Conservation (phyloP, 2,797 vertebrate species). For the Melanotaenia maccullochi region DNA sequence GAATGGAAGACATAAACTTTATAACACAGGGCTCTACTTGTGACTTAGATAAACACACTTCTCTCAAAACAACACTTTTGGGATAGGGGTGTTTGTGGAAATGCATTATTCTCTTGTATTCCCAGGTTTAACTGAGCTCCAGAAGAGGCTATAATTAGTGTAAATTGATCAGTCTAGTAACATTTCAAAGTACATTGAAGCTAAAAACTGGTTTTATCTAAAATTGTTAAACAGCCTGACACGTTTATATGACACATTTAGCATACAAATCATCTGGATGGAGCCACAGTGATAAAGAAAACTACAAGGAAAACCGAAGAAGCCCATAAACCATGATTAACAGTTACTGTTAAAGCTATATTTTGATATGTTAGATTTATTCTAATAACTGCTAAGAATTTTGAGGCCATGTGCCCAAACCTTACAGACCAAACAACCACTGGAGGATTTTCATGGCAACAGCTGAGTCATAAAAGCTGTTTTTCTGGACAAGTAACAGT, state of each 20-base stretch:
- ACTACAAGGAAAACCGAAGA: background rate
- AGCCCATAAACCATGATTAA: constrained; percentile 32
- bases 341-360: background rate
- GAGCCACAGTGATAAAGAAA: constrained; percentile 1
- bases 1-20: background rate
- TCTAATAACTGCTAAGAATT: constrained; percentile 3
- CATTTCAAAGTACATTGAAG: constrained; percentile 20
- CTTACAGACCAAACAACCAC: constrained; percentile 28
- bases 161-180: constrained; percentile 17
- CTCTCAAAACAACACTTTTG: background rate
- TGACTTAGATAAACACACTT: background rate
- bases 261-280: constrained; percentile 3
- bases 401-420: background rate
- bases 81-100: background rate
- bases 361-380: constrained; percentile 31
- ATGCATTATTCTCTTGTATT: constrained; percentile 16
- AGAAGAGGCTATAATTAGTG: constrained; percentile 9
- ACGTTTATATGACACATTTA: constrained; percentile 15
- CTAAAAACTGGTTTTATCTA: background rate
- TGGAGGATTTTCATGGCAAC: constrained; percentile 26
- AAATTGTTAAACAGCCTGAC: constrained; percentile 29
- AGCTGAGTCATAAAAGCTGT: constrained; percentile 21
- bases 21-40: background rate
- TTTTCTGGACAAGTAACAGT: constrained; percentile 19
- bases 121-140: background rate